A percentile compares a stretch with the other conserved stretches of the same genome.
Evolutionary conservation across 2,113 vertebrate species (phyloP).

Genomic region (Cynocephalus volans): DNA sequence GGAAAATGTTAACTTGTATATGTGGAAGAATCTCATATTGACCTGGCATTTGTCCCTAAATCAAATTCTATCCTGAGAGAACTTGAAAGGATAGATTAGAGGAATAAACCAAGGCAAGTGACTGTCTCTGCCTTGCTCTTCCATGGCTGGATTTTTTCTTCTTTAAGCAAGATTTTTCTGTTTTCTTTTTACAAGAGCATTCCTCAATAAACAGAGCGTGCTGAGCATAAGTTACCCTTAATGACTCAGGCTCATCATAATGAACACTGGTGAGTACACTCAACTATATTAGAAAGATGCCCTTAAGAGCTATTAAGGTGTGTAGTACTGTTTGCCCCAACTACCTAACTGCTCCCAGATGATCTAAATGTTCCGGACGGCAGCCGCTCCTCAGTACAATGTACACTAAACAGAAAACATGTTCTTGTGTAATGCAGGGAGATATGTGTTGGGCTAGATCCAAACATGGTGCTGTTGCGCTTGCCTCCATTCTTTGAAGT

Average conservation of each 20-base stretch:
- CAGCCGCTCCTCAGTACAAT: slow-evolving; percentile 14
- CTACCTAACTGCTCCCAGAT: slow-evolving; percentile 66
- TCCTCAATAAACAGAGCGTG: slow-evolving; percentile 73
- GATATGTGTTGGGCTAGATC: neutral
- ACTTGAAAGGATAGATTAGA: neutral
- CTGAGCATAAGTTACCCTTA: slow-evolving; percentile 72
- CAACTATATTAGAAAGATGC: slow-evolving; percentile 72
- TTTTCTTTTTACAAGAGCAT: slow-evolving; percentile 44
- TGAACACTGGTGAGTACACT: slow-evolving; percentile 64
- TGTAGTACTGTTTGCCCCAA: slow-evolving; percentile 48
- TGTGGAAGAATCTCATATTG: neutral
- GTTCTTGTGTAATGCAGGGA: neutral
- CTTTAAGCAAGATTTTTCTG: slow-evolving; percentile 36
- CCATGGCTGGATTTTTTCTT: neutral
- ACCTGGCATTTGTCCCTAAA: neutral
- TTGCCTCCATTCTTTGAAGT: neutral
- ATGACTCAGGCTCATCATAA: slow-evolving; percentile 75
- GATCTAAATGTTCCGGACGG: slow-evolving; percentile 70
- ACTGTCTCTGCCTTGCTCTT: neutral
- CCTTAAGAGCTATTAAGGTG: slow-evolving; percentile 78
- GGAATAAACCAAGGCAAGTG: neutral
- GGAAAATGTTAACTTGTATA: neutral
- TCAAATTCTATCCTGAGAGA: neutral
- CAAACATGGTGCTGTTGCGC: neutral
- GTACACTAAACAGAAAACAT: slow-evolving; percentile 59